Base-by-base conservation (phyloP, 1,140 invertebrate species). In the Lordiphosa stackelbergi region DNA sequence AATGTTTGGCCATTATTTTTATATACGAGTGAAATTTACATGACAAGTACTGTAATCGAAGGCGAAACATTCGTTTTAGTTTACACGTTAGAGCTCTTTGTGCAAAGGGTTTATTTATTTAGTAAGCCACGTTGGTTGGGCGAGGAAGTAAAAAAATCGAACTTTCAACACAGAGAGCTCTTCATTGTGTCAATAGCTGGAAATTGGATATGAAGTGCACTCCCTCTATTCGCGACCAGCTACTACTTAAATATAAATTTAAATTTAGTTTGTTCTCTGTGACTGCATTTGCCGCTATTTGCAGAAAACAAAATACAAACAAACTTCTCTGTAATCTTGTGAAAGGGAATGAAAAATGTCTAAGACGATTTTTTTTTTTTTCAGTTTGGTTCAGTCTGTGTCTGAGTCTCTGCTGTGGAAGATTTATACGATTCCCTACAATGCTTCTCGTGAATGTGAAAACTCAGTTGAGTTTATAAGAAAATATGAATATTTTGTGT, bases 111-210 rank as follows among this genome's bases (percentile, higher is more conserved):
- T 54, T 48, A 37, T 38, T 51, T 66, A 31, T 70, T 49, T 64
- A 37, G 43, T 53, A 53, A 36, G 42, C 36, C 9, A 10, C 19
- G 22, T 61, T 45, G 46, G 53, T 41, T 58, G 51, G 37, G 37
- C 12, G 10, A 11, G 31, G 48, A 9, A 10, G 48, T 8, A 12
- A 7, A 8, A 10, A 9, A 5, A 13, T n/a, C 35, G 10, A 54
- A 36, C 37, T 31, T 53, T 28, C 11, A 52, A 12, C 51, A 59
- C 35, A n/a, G 34, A 73, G 54, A 60, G 64, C 53, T 41, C 59
- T 73, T 59, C 53, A 69, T 53, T 64, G 64, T 69, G 54, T 73
- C 71, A 73, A 73, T 69, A 73, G 61, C 60, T 47, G 40, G 38
- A 69, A 69, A 73, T 74, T 56, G 59, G 71, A 65, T 74, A 69